These are phyloP conservation scores for Megalops cyprinoides DNA, from an alignment of 2,797 vertebrate species.

Conservation along the genomic window DNA sequence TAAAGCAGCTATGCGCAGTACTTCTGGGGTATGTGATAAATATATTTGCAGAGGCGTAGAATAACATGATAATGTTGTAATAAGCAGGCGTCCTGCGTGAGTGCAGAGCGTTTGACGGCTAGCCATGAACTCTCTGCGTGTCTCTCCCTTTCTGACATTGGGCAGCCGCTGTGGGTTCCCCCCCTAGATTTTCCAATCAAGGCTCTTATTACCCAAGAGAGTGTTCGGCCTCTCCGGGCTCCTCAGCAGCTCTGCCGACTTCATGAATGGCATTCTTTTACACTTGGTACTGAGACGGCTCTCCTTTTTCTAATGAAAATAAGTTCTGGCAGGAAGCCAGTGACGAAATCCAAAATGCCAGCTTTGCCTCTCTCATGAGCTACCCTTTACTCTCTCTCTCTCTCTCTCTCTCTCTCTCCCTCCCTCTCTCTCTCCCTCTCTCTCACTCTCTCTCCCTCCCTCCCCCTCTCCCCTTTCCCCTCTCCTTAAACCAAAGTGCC, in stretches of 20 bases:
- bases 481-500: conserved; percentile 58
- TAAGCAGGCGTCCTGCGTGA: conserved; percentile 56
- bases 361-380: conserved; percentile 30
- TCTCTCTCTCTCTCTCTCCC: conserved; percentile 13
- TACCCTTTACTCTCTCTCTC: conserved; percentile 52
- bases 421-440: conserved; percentile 48
- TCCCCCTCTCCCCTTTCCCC: conserved; percentile 58
- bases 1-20: conserved; percentile 2
- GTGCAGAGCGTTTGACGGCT: conserved; percentile 50
- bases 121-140: conserved; percentile 60
- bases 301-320: conserved; percentile 43
- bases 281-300: conserved; percentile 29
- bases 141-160: conserved; percentile 46
- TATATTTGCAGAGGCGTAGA: too few relatives aligned
- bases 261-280: conserved; percentile 53
- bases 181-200: neutral
- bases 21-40: neutral
- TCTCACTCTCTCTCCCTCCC: conserved; percentile 64
- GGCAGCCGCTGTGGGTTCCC: conserved; percentile 38
- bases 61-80: too few relatives aligned
- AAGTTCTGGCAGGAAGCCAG: conserved; percentile 37
- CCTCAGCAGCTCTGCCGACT: conserved; percentile 35
- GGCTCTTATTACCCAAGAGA: conserved; percentile 17
- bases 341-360: conserved; percentile 38
- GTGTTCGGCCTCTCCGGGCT: conserved; percentile 29